These are phyloP conservation scores for Hippopotamus amphibius DNA, from an alignment of 2,113 vertebrate species.

Conservation along the genomic window DNA sequence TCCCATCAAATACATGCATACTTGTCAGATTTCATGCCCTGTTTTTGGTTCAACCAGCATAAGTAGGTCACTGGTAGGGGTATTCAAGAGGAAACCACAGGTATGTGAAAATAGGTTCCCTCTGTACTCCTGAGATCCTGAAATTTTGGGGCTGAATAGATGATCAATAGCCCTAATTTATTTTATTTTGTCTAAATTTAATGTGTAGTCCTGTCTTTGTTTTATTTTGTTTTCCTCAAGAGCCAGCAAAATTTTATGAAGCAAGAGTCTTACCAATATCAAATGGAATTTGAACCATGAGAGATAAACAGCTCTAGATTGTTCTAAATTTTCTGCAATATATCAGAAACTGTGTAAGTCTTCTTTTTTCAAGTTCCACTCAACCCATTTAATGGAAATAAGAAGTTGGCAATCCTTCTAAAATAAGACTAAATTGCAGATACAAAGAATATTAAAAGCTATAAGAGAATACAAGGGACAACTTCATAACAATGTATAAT, in stretches of 20 bases:
- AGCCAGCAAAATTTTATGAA: background rate
- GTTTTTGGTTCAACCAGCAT: background rate
- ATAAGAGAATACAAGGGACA: background rate
- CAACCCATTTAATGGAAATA: background rate
- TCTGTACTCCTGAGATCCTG: background rate
- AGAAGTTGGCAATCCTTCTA: background rate
- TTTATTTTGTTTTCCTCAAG: background rate
- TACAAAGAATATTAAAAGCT: background rate
- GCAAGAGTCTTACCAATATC: background rate
- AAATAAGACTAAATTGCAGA: background rate
- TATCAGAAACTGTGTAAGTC: background rate
- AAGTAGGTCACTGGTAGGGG: background rate
- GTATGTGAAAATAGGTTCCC: background rate
- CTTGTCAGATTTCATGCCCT: background rate
- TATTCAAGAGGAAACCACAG: background rate
- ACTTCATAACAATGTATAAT: background rate
- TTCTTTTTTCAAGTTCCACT: background rate
- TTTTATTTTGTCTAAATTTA: background rate
- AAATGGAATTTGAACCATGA: background rate
- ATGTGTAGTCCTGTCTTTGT: background rate
- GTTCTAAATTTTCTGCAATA: background rate
- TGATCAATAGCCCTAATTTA: background rate
- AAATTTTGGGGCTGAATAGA: background rate
- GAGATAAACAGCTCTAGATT: background rate
- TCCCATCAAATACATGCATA: background rate